Percentiles rank a stretch among this genome's conserved stretches.
These are phyloP conservation scores for Blastomussa wellsi DNA, from an alignment of 92 coral and sea anemone genomes.

Conservation along the genomic window DNA sequence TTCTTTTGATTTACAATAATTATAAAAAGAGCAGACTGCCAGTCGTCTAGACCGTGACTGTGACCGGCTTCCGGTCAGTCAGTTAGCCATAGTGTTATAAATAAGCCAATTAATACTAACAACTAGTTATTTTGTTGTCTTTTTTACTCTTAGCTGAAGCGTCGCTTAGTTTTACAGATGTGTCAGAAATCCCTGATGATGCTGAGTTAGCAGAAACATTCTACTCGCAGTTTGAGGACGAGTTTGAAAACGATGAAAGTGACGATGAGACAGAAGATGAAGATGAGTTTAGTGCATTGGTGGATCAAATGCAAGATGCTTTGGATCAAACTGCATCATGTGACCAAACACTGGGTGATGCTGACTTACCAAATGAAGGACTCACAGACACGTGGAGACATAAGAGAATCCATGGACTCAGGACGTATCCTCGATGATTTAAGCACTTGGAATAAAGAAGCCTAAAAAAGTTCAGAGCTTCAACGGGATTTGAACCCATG, in stretches of 20 bases:
- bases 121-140: not conserved
- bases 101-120: not conserved
- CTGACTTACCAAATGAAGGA: conserved; percentile 66
- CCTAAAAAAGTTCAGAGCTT: too few species aligned
- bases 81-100: too few species aligned
- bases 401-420: conserved; percentile 74
- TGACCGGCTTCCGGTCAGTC: too few species aligned
- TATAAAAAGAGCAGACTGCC: too few species aligned
- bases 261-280: conserved; percentile 68
- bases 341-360: conserved; percentile 63
- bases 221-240: conserved; percentile 97
- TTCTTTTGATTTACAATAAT: too few species aligned
- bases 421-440: conserved; percentile 76
- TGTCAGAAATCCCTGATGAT: conserved; percentile 88
- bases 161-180: conserved; percentile 63
- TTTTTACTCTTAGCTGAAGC: conserved; percentile 22
- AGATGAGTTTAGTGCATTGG: conserved; percentile 77
- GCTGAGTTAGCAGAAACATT: conserved; percentile 89
- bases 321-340: conserved; percentile 71
- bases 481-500: too few species aligned
- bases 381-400: conserved; percentile 64
- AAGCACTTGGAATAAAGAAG: too few species aligned
- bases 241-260: conserved; percentile 83
- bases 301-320: conserved; percentile 86
- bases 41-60: too few species aligned